These are phyloP conservation scores for Apodemia zela DNA, from an alignment of 2,888 invertebrate genomes.

Conservation along the genomic window DNA sequence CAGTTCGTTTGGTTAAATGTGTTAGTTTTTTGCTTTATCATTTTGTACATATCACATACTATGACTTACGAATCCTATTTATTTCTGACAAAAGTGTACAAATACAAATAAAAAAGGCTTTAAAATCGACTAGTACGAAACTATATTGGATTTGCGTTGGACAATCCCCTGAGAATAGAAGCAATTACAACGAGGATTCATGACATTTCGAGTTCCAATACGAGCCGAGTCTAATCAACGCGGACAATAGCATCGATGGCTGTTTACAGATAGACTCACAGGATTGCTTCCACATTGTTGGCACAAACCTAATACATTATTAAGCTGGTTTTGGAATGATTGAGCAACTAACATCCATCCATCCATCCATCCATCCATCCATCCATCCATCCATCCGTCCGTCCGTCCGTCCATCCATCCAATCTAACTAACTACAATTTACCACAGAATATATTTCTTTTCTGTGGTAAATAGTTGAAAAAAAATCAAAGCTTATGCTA, in stretches of 20 bases:
- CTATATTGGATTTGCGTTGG: neutral
- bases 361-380: no score
- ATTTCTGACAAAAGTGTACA: neutral
- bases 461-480: no score
- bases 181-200: neutral
- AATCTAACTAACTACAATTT: no score
- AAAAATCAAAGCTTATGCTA: no score
- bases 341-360: no score
- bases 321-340: no score
- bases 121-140: neutral
- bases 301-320: neutral
- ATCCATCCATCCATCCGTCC: no score
- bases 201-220: constrained; percentile 2
- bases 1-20: no score
- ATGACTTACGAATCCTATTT: neutral
- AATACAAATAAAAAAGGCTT: neutral
- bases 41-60: no score
- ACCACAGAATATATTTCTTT: no score
- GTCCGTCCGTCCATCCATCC: no score
- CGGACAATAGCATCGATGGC: neutral
- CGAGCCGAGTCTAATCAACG: constrained; percentile 3
- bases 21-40: no score
- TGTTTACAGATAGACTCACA: neutral
- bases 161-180: neutral
- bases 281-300: neutral